Percentiles rank a stretch among this genome's conserved stretches.
Evolutionary conservation across 1,140 invertebrate species (phyloP).

Genomic region (Grapholita molesta): DNA sequence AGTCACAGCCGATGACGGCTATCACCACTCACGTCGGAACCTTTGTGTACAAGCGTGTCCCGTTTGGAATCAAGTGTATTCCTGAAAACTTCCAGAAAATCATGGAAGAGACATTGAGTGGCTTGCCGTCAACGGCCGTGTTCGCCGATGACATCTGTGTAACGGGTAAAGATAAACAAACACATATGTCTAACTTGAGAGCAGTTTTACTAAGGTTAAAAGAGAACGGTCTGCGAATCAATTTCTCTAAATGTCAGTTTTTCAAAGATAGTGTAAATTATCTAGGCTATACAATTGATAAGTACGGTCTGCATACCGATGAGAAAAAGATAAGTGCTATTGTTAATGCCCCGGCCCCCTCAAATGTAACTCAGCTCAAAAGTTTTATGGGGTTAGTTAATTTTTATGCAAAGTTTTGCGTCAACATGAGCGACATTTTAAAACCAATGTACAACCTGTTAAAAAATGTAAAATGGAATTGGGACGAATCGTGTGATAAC

Average conservation of each 20-base stretch:
- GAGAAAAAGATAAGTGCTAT: slow-evolving; percentile 2
- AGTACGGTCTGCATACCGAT: slow-evolving; percentile 33
- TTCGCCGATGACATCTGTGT: slow-evolving; percentile 37
- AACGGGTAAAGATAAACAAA: slow-evolving; percentile 22
- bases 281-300: slow-evolving; percentile 50
- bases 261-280: slow-evolving; percentile 44
- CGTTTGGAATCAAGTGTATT: slow-evolving; percentile 37
- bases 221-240: slow-evolving; percentile 26
- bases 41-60: slow-evolving; percentile 35
- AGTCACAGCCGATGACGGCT: slow-evolving; percentile 33
- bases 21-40: slow-evolving; percentile 45
- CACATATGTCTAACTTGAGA: slow-evolving; percentile 26
- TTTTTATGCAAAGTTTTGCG: slow-evolving; percentile 15
- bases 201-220: slow-evolving; percentile 21
- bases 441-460: slow-evolving; percentile 9
- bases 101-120: slow-evolving; percentile 32
- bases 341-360: background rate
- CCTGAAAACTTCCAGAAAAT: slow-evolving; percentile 44
- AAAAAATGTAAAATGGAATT: slow-evolving; percentile 14
- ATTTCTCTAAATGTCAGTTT: slow-evolving; percentile 31
- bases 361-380: background rate
- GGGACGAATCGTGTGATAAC: background rate
- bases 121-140: slow-evolving; percentile 15
- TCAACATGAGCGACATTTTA: background rate
- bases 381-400: slow-evolving; percentile 9